Percentiles rank a stretch among this genome's conserved stretches.
Evolutionary conservation across 2,113 vertebrate species (phyloP).

Genomic region (Saccopteryx bilineata): DNA sequence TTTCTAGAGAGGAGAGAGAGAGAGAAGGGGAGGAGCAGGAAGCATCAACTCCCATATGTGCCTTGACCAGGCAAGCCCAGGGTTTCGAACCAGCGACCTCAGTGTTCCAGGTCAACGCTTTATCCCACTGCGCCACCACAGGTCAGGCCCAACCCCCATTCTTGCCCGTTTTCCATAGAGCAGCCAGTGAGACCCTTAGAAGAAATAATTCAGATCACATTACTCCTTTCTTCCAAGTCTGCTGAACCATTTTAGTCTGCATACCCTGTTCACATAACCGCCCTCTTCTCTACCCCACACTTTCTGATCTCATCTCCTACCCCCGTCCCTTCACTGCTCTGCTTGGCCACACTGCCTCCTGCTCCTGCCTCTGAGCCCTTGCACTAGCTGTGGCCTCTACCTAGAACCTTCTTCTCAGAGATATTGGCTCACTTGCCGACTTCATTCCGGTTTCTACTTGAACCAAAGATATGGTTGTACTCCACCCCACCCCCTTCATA

Average conservation of each 20-base stretch:
- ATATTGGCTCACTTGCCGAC: not conserved
- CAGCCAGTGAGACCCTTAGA: not conserved
- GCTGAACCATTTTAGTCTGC: not conserved
- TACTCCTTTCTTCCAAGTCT: constrained; percentile 1
- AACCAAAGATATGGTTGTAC: not conserved
- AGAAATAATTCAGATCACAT: not conserved
- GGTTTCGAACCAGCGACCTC: too few species aligned
- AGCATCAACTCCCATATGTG: too few species aligned
- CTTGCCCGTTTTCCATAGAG: not conserved
- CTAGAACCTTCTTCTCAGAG: not conserved
- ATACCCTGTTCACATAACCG: not conserved
- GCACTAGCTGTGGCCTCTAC: not conserved
- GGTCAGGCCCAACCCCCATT: too few species aligned
- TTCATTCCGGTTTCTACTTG: not conserved
- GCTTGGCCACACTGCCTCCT: not conserved
- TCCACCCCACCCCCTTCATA: not conserved
- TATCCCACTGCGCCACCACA: too few species aligned
- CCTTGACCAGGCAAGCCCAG: too few species aligned
- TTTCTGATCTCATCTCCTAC: not conserved
- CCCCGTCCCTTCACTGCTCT: too few species aligned
- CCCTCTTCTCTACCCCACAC: too few species aligned
- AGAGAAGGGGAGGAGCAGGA: too few species aligned
- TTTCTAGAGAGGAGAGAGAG: too few species aligned
- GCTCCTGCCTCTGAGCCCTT: not conserved
- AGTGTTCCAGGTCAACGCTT: too few species aligned